Percentiles rank a stretch among this genome's conserved stretches.
Evolutionary conservation across 2,888 invertebrate genomes (phyloP).

Genomic region (Tetropium fuscum): DNA sequence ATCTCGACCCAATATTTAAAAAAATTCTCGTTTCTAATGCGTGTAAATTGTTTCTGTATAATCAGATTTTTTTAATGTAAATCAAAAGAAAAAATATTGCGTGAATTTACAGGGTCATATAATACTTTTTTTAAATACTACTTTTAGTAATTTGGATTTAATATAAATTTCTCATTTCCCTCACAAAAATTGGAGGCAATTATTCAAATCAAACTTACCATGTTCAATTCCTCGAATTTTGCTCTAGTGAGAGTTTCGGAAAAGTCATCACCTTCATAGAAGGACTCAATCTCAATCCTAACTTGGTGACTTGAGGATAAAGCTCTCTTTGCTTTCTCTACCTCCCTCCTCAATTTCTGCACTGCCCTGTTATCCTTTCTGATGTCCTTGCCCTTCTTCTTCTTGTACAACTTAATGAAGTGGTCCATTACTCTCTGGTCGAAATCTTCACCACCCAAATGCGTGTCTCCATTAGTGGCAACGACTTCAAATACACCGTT

Average conservation of each 20-base stretch:
- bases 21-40: too few relatives aligned
- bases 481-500: constrained; percentile 97
- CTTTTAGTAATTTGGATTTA: too few relatives aligned
- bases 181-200: too few relatives aligned
- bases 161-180: too few relatives aligned
- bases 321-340: constrained; percentile 97
- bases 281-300: constrained; percentile 97
- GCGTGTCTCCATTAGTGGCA: constrained; percentile 95
- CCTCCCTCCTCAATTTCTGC: constrained; percentile 96
- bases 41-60: too few relatives aligned
- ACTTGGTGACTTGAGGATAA: constrained; percentile 96
- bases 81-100: too few relatives aligned
- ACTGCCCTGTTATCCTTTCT: constrained; percentile 91
- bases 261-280: constrained; percentile 99
- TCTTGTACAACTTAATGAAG: constrained; percentile 95
- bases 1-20: too few relatives aligned
- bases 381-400: constrained; percentile 98
- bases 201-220: too few relatives aligned
- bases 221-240: constrained; percentile 98
- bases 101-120: too few relatives aligned
- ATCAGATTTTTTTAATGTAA: too few relatives aligned
- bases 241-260: constrained; percentile 97
- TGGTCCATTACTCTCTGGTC: constrained; percentile 99
- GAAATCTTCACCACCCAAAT: constrained; percentile 99
- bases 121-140: too few relatives aligned